Conservation (phyloP, 2,113 vertebrate species). For the Rhinolophus ferrumequinum region DNA sequence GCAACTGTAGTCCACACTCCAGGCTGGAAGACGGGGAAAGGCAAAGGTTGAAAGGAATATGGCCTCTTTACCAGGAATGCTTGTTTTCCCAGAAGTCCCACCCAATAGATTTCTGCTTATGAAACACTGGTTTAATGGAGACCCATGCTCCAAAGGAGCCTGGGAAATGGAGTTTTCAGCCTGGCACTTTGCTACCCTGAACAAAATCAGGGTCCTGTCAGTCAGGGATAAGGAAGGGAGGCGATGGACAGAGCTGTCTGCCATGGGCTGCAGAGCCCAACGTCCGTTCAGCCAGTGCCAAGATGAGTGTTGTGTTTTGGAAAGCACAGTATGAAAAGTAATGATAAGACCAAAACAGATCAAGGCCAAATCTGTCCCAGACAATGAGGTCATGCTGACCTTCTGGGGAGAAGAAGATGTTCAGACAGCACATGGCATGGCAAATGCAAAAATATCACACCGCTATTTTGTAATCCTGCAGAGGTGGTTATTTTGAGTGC, state of each 20-base stretch:
- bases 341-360: conserved; percentile 33
- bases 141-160: background rate
- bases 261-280: background rate
- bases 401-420: conserved; percentile 59
- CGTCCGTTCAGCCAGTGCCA: background rate
- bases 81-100: background rate
- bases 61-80: background rate
- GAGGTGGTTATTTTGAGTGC: background rate
- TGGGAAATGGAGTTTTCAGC: background rate
- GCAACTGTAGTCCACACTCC: background rate
- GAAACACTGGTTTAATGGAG: background rate
- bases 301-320: conserved; percentile 42
- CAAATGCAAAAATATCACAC: background rate
- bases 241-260: background rate
- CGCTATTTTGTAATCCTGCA: background rate
- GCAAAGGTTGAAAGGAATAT: background rate
- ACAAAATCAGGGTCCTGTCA: background rate
- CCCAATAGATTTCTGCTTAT: background rate
- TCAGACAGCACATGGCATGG: conserved; percentile 6
- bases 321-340: conserved; percentile 50
- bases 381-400: conserved; percentile 68
- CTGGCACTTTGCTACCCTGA: background rate
- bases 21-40: background rate
- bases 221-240: background rate
- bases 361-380: conserved; percentile 60